Evolutionary conservation across 2,113 vertebrate genomes (phyloP).

Genomic region (Poecilia latipinna): DNA sequence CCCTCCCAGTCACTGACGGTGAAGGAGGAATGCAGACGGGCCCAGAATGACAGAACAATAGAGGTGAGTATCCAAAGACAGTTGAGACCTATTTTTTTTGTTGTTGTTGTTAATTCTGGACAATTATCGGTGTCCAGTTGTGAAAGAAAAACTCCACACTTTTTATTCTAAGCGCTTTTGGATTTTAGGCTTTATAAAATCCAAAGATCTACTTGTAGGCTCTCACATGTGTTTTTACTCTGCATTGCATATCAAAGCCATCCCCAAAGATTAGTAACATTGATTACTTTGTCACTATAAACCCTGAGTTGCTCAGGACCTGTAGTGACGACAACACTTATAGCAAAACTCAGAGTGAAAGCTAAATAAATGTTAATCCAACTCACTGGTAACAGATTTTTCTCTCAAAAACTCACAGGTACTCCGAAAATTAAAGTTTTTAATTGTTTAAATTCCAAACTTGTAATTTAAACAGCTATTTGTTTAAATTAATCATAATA

Average conservation of each 20-base stretch:
- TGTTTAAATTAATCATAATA: too few species aligned
- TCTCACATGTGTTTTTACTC: not conserved
- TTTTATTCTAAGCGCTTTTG: not conserved
- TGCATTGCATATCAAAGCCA: not conserved
- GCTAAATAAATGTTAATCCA: not conserved
- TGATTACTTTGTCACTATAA: too few species aligned
- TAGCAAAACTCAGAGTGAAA: not conserved
- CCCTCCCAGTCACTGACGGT: constrained; percentile 18
- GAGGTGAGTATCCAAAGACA: not conserved
- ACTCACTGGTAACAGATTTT: not conserved
- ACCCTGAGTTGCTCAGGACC: not conserved
- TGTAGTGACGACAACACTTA: too few species aligned
- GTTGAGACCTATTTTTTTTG: not conserved
- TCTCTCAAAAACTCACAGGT: not conserved
- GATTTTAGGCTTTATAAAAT: not conserved
- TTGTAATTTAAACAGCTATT: too few species aligned
- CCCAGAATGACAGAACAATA: not conserved
- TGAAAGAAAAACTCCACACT: not conserved
- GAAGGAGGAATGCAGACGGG: constrained; percentile 53
- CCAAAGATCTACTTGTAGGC: not conserved
- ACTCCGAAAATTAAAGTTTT: not conserved
- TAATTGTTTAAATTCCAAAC: too few species aligned
- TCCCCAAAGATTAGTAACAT: not conserved
- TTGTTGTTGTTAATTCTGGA: not conserved
- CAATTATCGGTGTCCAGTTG: not conserved